Percentiles rank a stretch among this genome's conserved stretches.
These are phyloP conservation scores for Polydrusus pterygomalis DNA, from an alignment of 2,888 invertebrate genomes.

Conservation along the genomic window DNA sequence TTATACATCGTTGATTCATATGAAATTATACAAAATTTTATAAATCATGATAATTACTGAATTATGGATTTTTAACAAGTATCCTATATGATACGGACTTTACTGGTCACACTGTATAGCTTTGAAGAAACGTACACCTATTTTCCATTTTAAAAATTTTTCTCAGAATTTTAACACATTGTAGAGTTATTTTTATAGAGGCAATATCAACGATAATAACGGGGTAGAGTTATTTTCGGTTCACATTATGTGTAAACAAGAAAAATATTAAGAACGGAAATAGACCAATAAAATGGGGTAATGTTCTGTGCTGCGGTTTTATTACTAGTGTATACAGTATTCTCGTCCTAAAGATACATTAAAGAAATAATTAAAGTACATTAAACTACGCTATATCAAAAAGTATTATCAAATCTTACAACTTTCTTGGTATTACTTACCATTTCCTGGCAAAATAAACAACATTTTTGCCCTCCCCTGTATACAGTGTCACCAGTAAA, in stretches of 20 bases:
- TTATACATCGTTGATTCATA: too few species aligned
- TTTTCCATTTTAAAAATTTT: background rate
- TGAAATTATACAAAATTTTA: too few species aligned
- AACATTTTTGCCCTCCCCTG: too few species aligned
- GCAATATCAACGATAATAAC: background rate
- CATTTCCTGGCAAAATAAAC: too few species aligned
- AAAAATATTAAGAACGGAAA: conserved; percentile 38
- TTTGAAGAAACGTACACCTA: too few species aligned
- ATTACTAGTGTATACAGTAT: background rate
- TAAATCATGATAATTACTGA: too few species aligned
- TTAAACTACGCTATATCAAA: background rate
- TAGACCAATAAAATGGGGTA: conserved; percentile 33
- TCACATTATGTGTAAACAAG: conserved; percentile 36
- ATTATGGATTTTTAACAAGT: too few species aligned
- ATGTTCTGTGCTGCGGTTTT: conserved; percentile 20
- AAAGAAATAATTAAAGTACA: background rate
- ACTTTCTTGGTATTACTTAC: too few species aligned
- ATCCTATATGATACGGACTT: too few species aligned
- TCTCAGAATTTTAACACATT: background rate
- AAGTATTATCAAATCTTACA: background rate
- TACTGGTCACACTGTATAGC: too few species aligned
- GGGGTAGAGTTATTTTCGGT: conserved; percentile 26
- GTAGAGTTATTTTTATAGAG: conserved; percentile 9
- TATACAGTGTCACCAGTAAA: too few species aligned
- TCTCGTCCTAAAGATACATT: background rate